Conservation (phyloP, 1,140 invertebrate species). For the Tenebrio molitor region DNA sequence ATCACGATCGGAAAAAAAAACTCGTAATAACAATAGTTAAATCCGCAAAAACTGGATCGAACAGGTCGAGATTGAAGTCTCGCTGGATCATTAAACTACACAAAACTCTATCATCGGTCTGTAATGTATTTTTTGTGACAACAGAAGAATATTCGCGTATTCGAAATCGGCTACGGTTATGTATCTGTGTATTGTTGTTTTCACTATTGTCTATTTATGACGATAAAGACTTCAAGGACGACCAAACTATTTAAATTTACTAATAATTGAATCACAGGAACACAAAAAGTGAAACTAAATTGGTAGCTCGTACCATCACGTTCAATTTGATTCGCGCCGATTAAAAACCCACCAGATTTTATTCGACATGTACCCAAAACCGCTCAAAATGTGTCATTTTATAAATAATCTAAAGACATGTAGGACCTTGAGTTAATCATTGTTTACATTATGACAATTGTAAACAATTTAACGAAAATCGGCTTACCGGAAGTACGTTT, state of each 20-base stretch:
- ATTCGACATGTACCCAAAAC: too few species aligned
- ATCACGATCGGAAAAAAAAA: background rate
- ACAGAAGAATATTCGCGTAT: conserved; percentile 15
- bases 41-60: conserved; percentile 12
- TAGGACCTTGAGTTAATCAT: conserved; percentile 22
- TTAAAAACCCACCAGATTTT: too few species aligned
- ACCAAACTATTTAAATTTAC: conserved; percentile 37
- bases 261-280: conserved; percentile 35
- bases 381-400: too few species aligned
- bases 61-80: background rate
- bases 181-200: conserved; percentile 25
- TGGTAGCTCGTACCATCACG: background rate
- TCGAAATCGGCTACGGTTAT: conserved; percentile 9
- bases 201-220: conserved; percentile 15
- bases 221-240: conserved; percentile 19
- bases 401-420: conserved; percentile 5
- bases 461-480: conserved; percentile 27
- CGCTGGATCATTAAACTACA: conserved; percentile 9
- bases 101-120: background rate
- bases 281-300: conserved; percentile 13
- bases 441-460: conserved; percentile 20
- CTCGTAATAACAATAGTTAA: background rate
- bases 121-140: conserved; percentile 2
- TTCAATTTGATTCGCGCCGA: too few species aligned
- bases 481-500: conserved; percentile 18